Percentiles rank a stretch among this genome's conserved stretches.
Conservation (phyloP, 1,140 invertebrate species). For the Atta texana region DNA sequence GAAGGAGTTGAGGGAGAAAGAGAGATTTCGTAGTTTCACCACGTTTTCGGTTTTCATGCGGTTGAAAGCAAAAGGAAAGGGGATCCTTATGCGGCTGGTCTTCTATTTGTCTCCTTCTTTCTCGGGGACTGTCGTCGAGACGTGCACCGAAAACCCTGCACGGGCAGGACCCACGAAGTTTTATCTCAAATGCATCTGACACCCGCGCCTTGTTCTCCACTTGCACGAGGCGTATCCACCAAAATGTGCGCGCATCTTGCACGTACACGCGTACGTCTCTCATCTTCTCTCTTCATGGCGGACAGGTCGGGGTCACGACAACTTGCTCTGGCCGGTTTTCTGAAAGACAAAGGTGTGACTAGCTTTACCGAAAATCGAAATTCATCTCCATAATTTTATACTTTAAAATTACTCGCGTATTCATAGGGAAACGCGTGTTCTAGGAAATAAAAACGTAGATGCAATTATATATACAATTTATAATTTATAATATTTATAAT, state of each 20-base stretch:
- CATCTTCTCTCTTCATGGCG: slow-evolving; percentile 35
- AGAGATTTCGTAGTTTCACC: slow-evolving; percentile 81
- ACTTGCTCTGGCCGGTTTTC: slow-evolving; percentile 50
- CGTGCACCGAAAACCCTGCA: slow-evolving; percentile 78
- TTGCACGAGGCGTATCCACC: slow-evolving; percentile 47
- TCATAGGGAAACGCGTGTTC: no score
- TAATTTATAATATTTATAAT: not conserved
- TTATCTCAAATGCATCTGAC: slow-evolving; percentile 82
- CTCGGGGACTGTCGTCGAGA: slow-evolving; percentile 52
- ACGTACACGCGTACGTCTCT: slow-evolving; percentile 55
- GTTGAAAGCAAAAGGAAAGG: slow-evolving; percentile 71
- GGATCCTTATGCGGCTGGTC: slow-evolving; percentile 47
- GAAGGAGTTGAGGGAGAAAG: slow-evolving; percentile 78
- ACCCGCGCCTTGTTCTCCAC: slow-evolving; percentile 76
- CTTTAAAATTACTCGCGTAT: not conserved
- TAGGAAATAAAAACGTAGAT: not conserved
- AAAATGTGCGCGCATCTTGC: slow-evolving; percentile 63
- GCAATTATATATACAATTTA: not conserved
- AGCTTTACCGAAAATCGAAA: slow-evolving; percentile 63
- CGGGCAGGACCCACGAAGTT: slow-evolving; percentile 43
- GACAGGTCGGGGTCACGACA: slow-evolving; percentile 55
- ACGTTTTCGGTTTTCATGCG: slow-evolving; percentile 83
- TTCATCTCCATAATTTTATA: slow-evolving; percentile 63
- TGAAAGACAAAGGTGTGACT: slow-evolving; percentile 51
- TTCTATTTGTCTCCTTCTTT: slow-evolving; percentile 36